These are phyloP conservation scores for Channallabes apus DNA, from an alignment of 2,797 vertebrate species.

Conservation along the genomic window DNA sequence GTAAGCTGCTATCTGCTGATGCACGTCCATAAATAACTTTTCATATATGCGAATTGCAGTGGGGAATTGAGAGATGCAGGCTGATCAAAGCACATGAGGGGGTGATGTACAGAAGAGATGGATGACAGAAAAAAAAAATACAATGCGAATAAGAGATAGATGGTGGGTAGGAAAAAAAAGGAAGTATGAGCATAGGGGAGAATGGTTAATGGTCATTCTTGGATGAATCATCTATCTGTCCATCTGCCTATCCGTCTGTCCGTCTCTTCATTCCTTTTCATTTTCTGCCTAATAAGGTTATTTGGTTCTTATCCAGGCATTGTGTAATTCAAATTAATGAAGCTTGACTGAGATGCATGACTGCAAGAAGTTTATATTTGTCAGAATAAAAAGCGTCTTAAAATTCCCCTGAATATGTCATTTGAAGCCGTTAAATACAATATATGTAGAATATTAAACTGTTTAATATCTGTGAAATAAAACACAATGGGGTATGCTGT, in stretches of 20 bases:
- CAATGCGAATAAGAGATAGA: conserved; percentile 37
- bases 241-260: conserved; percentile 13
- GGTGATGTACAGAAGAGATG: conserved; percentile 53
- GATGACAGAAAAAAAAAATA: conserved; percentile 5
- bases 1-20: conserved; percentile 7
- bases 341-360: conserved; percentile 19
- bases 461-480: conserved; percentile 2
- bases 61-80: conserved; percentile 18
- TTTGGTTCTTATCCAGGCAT: conserved; percentile 19
- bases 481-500: neutral
- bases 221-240: conserved; percentile 31
- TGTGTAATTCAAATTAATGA: conserved; percentile 23
- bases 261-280: conserved; percentile 16
- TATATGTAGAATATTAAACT: conserved; percentile 1
- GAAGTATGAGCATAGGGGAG: conserved; percentile 14
- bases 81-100: conserved; percentile 55
- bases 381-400: conserved; percentile 5
- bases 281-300: conserved; percentile 9
- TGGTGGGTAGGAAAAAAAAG: conserved; percentile 22
- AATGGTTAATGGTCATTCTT: conserved; percentile 28
- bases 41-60: conserved; percentile 19
- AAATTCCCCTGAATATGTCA: neutral
- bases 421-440: conserved; percentile 12
- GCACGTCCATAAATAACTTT: conserved; percentile 39
- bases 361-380: conserved; percentile 21